Evolutionary conservation across 2,888 invertebrate species (phyloP), one percentile per base, ranked within the genome.

Genomic region (Bellardia bayeri): DNA sequence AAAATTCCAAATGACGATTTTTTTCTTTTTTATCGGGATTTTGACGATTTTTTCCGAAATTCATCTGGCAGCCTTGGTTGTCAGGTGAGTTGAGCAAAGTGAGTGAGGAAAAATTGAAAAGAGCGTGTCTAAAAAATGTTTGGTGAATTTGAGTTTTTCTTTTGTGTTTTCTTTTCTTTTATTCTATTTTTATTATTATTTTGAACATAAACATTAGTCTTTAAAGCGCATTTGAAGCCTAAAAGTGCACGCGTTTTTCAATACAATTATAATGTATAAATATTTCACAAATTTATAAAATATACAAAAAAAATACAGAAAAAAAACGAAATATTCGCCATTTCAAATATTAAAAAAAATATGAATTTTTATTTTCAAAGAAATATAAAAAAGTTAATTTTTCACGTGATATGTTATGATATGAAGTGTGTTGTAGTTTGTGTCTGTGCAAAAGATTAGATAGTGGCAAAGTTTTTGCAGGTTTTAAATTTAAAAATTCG

Each of bases 221-320:
- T 54, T 64, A 82, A 87, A 87, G 79, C 82, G 82, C 87, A 85
- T 87, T 87, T 74, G 82, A 85, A 74, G 69, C 69, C 82, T 87
- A 64, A 74, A 85, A 79, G 68, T 80, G 83, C 71, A 85, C 81
- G 76, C 78, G 66, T 81, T 84, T 51, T 66, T 14, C 54, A 56
- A 45, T 42, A 49, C 11, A 37, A 54, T 74, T 61, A 45, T 37
- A 49, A 23, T 16, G n/a, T 14, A 76, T 14, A 69, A 23, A 33
- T 58, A 30, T 58, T 30, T 33, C 14, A 14, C 14, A 51, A 13
- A 13, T 74, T 86, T 66, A 51, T 33, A 37, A 54, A 40, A 23
- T 23, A 42, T 69, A 61, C 33, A 61, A 69, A 23, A 63, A 45
- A 11, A 42, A 45, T 58, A 30, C 45, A 45, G n/a, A 37, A 30